Conservation (phyloP, 1,140 invertebrate species). For the Aphaenogaster rudis region DNA sequence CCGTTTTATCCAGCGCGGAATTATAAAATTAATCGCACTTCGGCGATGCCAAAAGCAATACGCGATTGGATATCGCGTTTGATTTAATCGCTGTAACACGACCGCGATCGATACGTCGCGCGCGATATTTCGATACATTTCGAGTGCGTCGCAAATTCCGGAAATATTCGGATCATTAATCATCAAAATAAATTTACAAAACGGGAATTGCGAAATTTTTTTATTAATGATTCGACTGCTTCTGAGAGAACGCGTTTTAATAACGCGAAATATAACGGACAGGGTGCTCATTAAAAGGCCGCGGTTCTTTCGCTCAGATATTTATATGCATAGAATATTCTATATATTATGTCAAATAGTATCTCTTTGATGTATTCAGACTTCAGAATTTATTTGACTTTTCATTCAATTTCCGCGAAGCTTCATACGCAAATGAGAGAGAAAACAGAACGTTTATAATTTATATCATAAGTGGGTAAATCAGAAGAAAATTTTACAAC, state of each 20-base stretch:
- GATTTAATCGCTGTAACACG: conserved; percentile 46
- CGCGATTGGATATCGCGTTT: conserved; percentile 51
- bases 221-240: not conserved
- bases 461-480: not conserved
- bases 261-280: not conserved
- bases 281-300: not conserved
- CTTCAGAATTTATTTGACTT: not conserved
- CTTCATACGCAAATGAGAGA: not conserved
- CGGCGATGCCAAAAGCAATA: conserved; percentile 37
- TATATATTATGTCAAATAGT: not conserved
- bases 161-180: conserved; percentile 27
- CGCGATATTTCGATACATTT: conserved; percentile 30
- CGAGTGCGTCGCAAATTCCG: conserved; percentile 2
- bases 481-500: conserved; percentile 4
- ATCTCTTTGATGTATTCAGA: not conserved
- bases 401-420: not conserved
- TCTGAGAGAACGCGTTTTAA: not conserved
- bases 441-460: not conserved
- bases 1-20: conserved; percentile 10
- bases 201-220: not conserved
- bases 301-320: not conserved
- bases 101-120: conserved; percentile 42
- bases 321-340: not conserved
- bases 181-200: conserved; percentile 34
- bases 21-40: conserved; percentile 56